Base-by-base conservation (phyloP, 2,888 invertebrate genomes). In the Epistrophe eligans region DNA sequence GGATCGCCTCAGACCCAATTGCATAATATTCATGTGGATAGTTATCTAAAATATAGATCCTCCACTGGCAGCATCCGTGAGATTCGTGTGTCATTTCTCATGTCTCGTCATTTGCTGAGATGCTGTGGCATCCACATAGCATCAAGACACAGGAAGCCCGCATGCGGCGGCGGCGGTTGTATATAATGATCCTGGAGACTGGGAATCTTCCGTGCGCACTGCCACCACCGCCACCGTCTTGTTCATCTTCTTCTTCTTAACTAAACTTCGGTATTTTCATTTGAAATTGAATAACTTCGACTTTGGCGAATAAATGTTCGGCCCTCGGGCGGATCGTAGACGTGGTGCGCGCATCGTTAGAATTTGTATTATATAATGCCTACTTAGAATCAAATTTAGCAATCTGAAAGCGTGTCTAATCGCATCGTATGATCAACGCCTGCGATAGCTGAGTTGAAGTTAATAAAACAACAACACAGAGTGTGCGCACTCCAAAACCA, bases 11-110 rank as follows among this genome's bases (percentile, higher is more conserved):
- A 70, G 40, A 50, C 50, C 13, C 72, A 45, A 77, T 85, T 85
- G 62, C 73, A 72, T 85, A 85, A 85, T 76, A 64, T 73, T 67
- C 82, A 81, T 77, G 81, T 15, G 81, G 81, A 81, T 77, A 70
- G 73, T 73, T 85, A 85, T 85, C 85, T 85, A 73, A 70, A 85
- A 82, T 77, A 77, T 82, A 81, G 82, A 87, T 87, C 85, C 82
- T 71, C 58, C 19, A 67, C 82, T 62, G 1, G 45, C 64, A 79
- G 77, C 60, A 72, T 67, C 72, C 74, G 71, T 83, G 83, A 70
- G 79, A 87, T 79, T 87, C 79, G 83, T 83, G 82, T 87, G 79
- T 83, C 87, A 87, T 83, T 87, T 87, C 73, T 83, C 87, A 79
- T 79, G 83, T 79, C 83, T 83, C 83, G 74, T 87, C 87, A 82